Evolutionary conservation across 2,113 vertebrate species (phyloP), one percentile per base, ranked within the genome.

Genomic region (Eolophus roseicapilla): DNA sequence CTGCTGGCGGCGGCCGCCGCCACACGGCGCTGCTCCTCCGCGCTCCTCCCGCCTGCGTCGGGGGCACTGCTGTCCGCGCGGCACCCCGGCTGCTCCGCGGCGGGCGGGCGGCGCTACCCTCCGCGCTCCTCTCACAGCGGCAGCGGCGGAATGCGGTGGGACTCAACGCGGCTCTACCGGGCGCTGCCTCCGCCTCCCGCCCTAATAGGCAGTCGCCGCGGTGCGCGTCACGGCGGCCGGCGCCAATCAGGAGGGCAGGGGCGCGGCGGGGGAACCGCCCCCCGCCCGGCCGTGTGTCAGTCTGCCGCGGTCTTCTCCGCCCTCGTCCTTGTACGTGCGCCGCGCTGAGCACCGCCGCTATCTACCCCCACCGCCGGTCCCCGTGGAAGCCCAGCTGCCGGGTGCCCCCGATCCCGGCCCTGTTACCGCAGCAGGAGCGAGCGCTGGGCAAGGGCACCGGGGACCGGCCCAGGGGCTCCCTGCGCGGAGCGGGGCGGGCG

Each of bases 201-300:
- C 63, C 91, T 74, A 95, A 91, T 86, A 88, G 88, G 73, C 95
- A 76, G 88, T 92, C 47, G 63, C 84, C 20, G 88, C 63, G 25
- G 31, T 18, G 67, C 84, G 85, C 93, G 93, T 96, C 95, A 96
- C 50, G 23, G 50, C 47, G 27, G 64, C 55, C 50, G 19, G 71
- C 71, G 43, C 95, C 95, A 95, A 95, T 96, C 74, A 88, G 65
- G 75, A 92, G 73, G 74, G 57, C 62, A 68, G 50, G 70, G 79
- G 39, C 50, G 73, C 60, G 64, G 63, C 23, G 74, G 33, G 28
- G 76, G 47, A 74, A 37, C 77, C 69, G 65, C 64, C 50, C 78
- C 73, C 73, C 39, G 29, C 52, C 79, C 55, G 35, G 28, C 17
- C 39, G 19, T 8, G 29, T 85, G 62, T 60, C 73, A 46, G 35